phyloP scores from a whole-genome alignment of 2,113 vertebrate genomes.

The Benitochromis conjunctus region DNA sequence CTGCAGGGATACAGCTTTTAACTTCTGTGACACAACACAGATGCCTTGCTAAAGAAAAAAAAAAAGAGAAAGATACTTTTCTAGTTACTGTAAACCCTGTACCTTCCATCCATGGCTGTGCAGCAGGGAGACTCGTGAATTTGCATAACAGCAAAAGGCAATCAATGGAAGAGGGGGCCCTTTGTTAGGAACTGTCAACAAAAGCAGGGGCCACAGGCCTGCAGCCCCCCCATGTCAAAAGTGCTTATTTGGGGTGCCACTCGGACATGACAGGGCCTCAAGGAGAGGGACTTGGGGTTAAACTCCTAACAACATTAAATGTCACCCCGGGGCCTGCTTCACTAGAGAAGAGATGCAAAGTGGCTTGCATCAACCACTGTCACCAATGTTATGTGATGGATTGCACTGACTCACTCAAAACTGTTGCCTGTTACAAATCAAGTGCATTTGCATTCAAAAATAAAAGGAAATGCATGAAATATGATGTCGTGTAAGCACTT shows the following conservation, averaged over 20 bases:
- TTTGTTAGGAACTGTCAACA: slow-evolving; percentile 67
- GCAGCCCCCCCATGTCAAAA: slow-evolving; percentile 66
- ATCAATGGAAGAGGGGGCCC: slow-evolving; percentile 59
- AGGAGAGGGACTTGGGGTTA: slow-evolving; percentile 67
- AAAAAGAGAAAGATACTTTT: background rate
- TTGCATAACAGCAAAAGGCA: slow-evolving; percentile 70
- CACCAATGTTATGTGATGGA: slow-evolving; percentile 18
- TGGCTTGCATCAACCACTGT: slow-evolving; percentile 39
- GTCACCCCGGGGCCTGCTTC: slow-evolving; percentile 46
- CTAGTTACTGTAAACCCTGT: background rate
- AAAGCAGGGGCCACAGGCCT: slow-evolving; percentile 46
- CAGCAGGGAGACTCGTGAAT: slow-evolving; percentile 38
- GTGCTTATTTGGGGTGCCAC: slow-evolving; percentile 71
- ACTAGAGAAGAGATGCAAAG: slow-evolving; percentile 46
- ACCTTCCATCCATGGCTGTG: background rate
- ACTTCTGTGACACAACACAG: slow-evolving; percentile 10
- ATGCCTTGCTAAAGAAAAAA: background rate
- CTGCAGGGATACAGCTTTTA: background rate
- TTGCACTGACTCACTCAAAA: background rate
- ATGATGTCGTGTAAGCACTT: background rate
- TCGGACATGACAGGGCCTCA: slow-evolving; percentile 67
- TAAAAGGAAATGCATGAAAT: background rate
- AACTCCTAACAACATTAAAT: slow-evolving; percentile 69
- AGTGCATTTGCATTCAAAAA: background rate
- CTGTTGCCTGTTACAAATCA: background rate